phyloP scores from a whole-genome alignment of 2,888 invertebrate species.

The Branchipolynoe longqiensis region DNA sequence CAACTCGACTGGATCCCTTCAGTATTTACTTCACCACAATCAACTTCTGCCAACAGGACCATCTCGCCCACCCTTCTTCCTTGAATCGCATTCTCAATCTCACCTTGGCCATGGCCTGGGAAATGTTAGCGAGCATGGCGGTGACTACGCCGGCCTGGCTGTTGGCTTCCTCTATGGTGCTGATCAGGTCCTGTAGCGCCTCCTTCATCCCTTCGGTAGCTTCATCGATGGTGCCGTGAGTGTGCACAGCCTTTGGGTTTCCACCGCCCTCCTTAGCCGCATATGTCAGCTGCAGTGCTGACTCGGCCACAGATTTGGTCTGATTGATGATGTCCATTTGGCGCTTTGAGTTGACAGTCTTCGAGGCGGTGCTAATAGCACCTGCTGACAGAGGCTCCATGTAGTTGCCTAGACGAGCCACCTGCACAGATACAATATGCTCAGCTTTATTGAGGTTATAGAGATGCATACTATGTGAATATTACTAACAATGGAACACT shows the following conservation, averaged over 20 bases:
- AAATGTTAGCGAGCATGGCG: conserved; percentile 93
- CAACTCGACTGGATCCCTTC: no score
- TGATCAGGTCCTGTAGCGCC: conserved; percentile 89
- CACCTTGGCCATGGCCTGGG: conserved; percentile 86
- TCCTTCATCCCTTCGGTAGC: conserved; percentile 89
- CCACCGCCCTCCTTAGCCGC: conserved; percentile 94
- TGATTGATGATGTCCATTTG: conserved; percentile 94
- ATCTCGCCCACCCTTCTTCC: no score
- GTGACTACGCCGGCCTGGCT: conserved; percentile 95
- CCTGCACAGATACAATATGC: conserved; percentile 68
- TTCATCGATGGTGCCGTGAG: conserved; percentile 93
- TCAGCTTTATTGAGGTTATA: no score
- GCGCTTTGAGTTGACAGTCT: conserved; percentile 92
- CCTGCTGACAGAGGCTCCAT: conserved; percentile 93
- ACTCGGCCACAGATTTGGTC: conserved; percentile 96
- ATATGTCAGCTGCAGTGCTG: conserved; percentile 91
- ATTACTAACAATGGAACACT: no score
- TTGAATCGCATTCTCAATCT: no score
- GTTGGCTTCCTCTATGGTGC: conserved; percentile 87
- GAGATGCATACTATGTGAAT: no score
- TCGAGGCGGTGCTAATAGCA: conserved; percentile 89
- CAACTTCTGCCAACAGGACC: no score
- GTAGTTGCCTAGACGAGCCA: conserved; percentile 81
- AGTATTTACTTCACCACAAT: no score
- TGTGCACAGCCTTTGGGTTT: conserved; percentile 91